Evolutionary conservation across 2,888 invertebrate genomes (phyloP).

Genomic region (Xylota segnis): DNA sequence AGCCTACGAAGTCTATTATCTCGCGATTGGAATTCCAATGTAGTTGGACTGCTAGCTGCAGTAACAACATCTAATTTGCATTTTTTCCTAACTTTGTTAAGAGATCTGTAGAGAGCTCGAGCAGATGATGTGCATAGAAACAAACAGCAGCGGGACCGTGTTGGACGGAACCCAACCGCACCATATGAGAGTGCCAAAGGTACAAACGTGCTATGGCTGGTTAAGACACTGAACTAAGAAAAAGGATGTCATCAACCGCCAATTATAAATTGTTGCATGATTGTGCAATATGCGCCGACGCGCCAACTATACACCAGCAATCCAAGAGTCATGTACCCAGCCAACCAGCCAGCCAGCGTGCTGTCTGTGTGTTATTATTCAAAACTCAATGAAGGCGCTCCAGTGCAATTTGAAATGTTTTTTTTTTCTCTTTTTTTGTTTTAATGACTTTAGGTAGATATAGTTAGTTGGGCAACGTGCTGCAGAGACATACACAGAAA

Average conservation of each 20-base stretch:
- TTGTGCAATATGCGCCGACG: conserved; percentile 70
- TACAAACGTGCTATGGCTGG: conserved; percentile 41
- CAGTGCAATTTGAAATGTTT: conserved; percentile 46
- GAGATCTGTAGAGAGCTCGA: neutral
- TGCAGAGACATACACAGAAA: conserved; percentile 18
- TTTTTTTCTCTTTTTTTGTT: neutral
- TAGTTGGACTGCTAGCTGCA: conserved; percentile 17
- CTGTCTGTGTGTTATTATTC: conserved; percentile 42
- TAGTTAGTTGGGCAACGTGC: conserved; percentile 25
- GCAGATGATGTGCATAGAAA: conserved; percentile 9
- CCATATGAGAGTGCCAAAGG: conserved; percentile 46
- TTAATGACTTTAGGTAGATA: conserved; percentile 65
- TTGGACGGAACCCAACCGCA: conserved; percentile 4
- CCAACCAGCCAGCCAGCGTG: neutral
- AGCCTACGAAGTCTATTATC: conserved; percentile 64
- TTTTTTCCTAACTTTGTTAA: conserved; percentile 33
- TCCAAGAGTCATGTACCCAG: too few relatives aligned
- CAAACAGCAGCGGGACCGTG: conserved; percentile 43
- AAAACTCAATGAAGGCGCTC: conserved; percentile 47
- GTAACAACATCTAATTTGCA: conserved; percentile 68
- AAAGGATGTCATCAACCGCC: conserved; percentile 77
- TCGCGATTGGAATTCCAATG: conserved; percentile 65
- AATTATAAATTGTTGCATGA: conserved; percentile 76
- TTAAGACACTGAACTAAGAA: conserved; percentile 44
- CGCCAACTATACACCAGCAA: neutral